Base-by-base conservation (phyloP, 2,888 invertebrate species). In the Eilema sororculum region DNA sequence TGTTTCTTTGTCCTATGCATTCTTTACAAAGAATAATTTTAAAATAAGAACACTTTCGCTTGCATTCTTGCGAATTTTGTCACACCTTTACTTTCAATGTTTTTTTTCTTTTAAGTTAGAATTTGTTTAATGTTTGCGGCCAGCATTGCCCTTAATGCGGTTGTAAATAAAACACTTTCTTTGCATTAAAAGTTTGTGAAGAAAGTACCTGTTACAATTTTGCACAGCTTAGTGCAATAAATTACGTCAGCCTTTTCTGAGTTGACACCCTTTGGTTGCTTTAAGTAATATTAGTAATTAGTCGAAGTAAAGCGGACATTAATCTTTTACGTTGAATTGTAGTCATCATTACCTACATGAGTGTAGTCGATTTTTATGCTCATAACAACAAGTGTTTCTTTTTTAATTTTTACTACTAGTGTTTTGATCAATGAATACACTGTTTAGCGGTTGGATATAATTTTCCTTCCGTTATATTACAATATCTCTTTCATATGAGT, bases 111-210 rank as follows among this genome's bases (percentile, higher is more conserved):
- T 73, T 63, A 73, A 77, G 77, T 67, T 74, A 73, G 81, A 73
- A 84, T 89, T 91, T 92, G 90, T 93, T 92, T 89, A 86, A 82
- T 87, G 75, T 86, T 90, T 91, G 91, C 83, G 91, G 90, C 87
- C 78, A 59, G 78, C 81, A 83, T 72, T 81, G 82, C 81, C 82
- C 85, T 87, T 84, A 85, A 89, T 86, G 87, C 79, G 91, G 90
- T 90, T 89, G 89, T 94, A 93, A 93, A 93, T 92, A 90, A 88
- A 91, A 89, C 86, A 90, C 91, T 92, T 91, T 92, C 91, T 88
- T 88, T 90, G 82, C 75, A 84, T 79, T 81, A 75, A 76, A 72
- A 79, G 68, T 77, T 68, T 80, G 80, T 73, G 78, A 86, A 85
- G 85, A 84, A 91, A 89, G 89, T 92, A 93, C 93, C 93, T 94